phyloP scores from a whole-genome alignment of 1,140 invertebrate genomes.

The Brevipalpus yothersi region DNA sequence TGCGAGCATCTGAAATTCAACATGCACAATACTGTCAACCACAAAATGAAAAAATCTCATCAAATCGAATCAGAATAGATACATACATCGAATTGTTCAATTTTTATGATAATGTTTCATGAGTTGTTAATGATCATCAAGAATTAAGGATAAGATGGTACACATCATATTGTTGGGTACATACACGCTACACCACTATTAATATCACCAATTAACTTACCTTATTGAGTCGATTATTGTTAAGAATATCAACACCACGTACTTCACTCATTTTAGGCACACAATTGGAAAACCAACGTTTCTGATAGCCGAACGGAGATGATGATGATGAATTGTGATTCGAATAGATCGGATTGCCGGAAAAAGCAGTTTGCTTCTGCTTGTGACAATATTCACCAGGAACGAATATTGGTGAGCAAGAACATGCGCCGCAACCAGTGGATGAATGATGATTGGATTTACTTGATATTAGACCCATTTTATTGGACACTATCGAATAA shows the following conservation, averaged over 20 bases:
- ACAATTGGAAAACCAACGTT: neutral
- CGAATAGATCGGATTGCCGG: neutral
- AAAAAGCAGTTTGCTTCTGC: neutral
- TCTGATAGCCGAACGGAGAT: neutral
- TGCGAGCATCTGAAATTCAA: too few species aligned
- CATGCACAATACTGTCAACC: too few species aligned
- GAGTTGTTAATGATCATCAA: neutral
- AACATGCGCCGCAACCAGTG: too few species aligned
- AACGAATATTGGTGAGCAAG: too few species aligned
- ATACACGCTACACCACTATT: neutral
- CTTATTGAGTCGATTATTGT: neutral
- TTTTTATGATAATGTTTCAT: neutral
- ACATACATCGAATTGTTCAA: too few species aligned
- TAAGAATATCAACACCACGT: neutral
- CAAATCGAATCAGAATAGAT: too few species aligned
- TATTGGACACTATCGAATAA: too few species aligned
- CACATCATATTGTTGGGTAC: neutral
- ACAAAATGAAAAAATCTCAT: neutral
- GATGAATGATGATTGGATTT: too few species aligned
- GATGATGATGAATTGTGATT: neutral
- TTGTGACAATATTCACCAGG: neutral
- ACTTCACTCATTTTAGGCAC: neutral
- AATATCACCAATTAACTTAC: neutral
- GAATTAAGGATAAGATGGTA: neutral
- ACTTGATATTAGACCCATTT: too few species aligned